Conservation (phyloP, 1,140 invertebrate species). For the Lepidurus couesii region DNA sequence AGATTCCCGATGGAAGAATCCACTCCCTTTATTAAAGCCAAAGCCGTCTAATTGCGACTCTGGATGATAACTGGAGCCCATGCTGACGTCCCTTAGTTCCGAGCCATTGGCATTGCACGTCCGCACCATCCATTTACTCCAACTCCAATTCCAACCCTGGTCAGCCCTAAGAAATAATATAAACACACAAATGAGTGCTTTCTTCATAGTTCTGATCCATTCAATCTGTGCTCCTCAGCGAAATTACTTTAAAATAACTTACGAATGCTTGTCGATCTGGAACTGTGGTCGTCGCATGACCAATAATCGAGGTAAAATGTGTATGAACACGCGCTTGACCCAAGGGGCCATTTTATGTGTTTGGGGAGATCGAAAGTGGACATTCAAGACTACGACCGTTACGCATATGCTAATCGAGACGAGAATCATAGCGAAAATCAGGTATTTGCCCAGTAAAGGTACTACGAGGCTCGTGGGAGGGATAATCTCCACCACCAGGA, state of each 20-base stretch:
- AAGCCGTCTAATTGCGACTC: neutral
- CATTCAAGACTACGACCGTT: conserved; percentile 95
- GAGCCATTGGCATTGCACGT: conserved; percentile 3
- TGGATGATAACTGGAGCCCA: conserved; percentile 1
- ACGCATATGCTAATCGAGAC: conserved; percentile 98
- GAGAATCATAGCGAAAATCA: conserved; percentile 99
- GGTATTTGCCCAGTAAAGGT: conserved; percentile 94
- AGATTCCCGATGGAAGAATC: conserved; percentile 4
- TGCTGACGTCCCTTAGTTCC: neutral
- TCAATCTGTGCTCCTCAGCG: too few relatives aligned
- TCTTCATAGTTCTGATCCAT: too few relatives aligned
- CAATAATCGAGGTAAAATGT: conserved; percentile 83
- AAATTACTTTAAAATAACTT: neutral
- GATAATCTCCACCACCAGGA: conserved; percentile 96
- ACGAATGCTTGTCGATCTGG: conserved; percentile 16
- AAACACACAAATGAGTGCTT: neutral
- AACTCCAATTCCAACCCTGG: conserved; percentile 3
- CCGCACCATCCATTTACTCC: conserved; percentile 18
- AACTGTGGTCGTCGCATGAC: conserved; percentile 87
- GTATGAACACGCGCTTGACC: conserved; percentile 91
- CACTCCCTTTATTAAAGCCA: neutral
- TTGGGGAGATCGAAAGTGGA: conserved; percentile 96
- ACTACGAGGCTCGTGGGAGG: conserved; percentile 97
- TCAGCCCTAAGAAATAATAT: neutral
- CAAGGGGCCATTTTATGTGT: conserved; percentile 96